phyloP scores from a whole-genome alignment of 2,113 vertebrate species.

The Alaudala cheleensis region DNA sequence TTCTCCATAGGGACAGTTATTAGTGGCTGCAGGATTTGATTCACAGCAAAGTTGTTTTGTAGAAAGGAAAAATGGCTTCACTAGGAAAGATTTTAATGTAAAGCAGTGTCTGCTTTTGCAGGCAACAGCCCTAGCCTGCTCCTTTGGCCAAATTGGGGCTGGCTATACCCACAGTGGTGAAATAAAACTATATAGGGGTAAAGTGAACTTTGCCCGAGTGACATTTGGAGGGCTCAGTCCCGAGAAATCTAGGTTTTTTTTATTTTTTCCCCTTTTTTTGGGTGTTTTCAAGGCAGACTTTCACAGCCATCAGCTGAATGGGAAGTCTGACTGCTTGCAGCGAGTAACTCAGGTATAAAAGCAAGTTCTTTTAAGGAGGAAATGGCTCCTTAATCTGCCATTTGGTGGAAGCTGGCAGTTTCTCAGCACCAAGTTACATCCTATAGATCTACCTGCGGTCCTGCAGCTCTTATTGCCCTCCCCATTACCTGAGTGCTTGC shows the following conservation, averaged over 20 bases:
- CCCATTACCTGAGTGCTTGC: neutral
- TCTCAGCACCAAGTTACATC: neutral
- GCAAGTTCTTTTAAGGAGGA: neutral
- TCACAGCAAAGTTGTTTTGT: constrained; percentile 19
- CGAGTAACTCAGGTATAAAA: constrained; percentile 7
- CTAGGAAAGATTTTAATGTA: neutral
- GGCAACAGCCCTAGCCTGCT: neutral
- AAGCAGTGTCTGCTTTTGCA: neutral
- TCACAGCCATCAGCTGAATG: neutral
- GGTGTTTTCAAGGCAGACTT: neutral
- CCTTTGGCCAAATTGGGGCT: neutral
- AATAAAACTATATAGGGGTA: neutral
- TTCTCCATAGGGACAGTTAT: constrained; percentile 22
- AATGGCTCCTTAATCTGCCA: constrained; percentile 22
- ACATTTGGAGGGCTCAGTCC: neutral
- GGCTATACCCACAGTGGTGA: neutral
- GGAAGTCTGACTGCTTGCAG: neutral
- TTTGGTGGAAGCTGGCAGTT: neutral
- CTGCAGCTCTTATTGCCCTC: neutral
- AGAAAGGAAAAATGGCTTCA: constrained; percentile 25
- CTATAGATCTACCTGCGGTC: neutral
- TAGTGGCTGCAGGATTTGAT: constrained; percentile 20
- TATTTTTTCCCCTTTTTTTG: rapidly evolving
- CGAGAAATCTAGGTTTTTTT: neutral
- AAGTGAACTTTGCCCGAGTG: neutral